A percentile compares a stretch with the other conserved stretches of the same genome.
phyloP scores from a whole-genome alignment of 2,113 vertebrate genomes.

The Brienomyrus brachyistius region DNA sequence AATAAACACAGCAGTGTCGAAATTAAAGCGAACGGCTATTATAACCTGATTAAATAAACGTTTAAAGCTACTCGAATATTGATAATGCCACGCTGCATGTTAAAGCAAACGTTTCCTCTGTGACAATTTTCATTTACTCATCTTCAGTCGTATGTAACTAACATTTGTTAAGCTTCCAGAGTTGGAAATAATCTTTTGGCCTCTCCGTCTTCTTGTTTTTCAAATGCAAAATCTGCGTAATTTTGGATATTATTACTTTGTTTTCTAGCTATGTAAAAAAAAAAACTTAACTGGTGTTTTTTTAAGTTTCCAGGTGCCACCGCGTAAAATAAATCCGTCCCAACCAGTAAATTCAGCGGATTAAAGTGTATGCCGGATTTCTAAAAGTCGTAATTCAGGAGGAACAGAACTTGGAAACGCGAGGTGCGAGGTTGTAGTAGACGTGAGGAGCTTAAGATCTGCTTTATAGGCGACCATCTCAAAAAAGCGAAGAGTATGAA shows the following conservation, averaged over 20 bases:
- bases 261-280: neutral
- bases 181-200: neutral
- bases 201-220: neutral
- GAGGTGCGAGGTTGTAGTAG: neutral
- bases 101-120: neutral
- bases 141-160: neutral
- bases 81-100: neutral
- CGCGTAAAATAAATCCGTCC: neutral
- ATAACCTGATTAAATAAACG: neutral
- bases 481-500: neutral
- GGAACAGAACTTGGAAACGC: neutral
- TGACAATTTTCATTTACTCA: neutral
- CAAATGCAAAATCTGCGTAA: neutral
- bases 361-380: neutral
- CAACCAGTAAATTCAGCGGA: neutral
- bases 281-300: neutral
- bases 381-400: neutral
- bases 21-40: neutral
- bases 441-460: neutral
- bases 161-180: neutral
- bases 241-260: neutral
- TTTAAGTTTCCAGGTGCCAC: neutral
- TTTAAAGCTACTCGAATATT: neutral
- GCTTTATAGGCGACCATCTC: neutral
- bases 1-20: conserved; percentile 43